Evolutionary conservation across 2,888 invertebrate genomes (phyloP), one percentile per base, ranked within the genome.

Genomic region (Tenthredo livida): DNA sequence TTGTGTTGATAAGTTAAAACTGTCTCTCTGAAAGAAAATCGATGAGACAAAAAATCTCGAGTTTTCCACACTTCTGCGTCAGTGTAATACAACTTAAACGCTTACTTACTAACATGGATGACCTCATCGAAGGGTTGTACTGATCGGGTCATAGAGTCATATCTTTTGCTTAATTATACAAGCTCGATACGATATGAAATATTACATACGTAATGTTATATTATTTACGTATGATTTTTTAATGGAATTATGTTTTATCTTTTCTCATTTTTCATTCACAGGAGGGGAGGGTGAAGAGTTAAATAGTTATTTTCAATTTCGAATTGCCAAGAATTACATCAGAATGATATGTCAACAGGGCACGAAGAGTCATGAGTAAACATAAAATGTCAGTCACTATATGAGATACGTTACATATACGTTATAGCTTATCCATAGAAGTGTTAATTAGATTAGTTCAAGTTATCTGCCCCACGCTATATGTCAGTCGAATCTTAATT

Each of bases 221-320:
- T 47, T 70, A 70, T 70, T 33, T 37, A 37, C 37, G 37, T 70
- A 5, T n/a, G n/a, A 9, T 21, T 33, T 33, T 75, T 75, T 15
- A 75, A 47, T 75, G 75, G 47, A 47, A 25, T 47, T 25, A 50
- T 77, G 0, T 54, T 77, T 15, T 50, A 54, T 33, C 25, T 43
- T 17, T 73, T 43, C 9, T 77, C 50, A 5, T 15, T 77, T 29
- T 29, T 50, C 29, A 10, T 73, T 25, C 0, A 5, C 29, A 9
- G 29, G 67, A 43, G n/a, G 67, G 47, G 67, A 67, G 67, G 65
- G 47, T 83, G 47, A 83, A 67, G 37, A 83, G 83, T 83, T 61
- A 67, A 83, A 47, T 67, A 83, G 67, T 83, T 83, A 83, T 83
- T 83, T 83, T 83, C 83, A 83, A 83, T 83, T 83, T 43, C 47